These are phyloP conservation scores for Myiagra hebetior DNA, from an alignment of 2,113 vertebrate species.

Conservation along the genomic window DNA sequence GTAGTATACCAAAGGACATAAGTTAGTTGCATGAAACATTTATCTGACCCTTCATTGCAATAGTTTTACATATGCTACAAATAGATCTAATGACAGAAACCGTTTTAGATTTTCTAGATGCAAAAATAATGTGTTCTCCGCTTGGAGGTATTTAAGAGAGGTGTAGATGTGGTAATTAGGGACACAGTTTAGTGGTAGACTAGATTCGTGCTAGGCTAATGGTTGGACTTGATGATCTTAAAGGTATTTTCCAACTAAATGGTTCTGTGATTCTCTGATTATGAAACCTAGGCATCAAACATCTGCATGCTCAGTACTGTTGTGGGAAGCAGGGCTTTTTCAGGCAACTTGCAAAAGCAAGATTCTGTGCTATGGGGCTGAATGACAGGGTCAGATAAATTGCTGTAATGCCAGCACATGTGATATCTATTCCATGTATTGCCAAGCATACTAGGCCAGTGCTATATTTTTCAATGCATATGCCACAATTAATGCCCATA, in stretches of 20 bases:
- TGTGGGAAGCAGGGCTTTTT: neutral
- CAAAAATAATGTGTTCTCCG: neutral
- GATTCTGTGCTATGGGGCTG: accelerated
- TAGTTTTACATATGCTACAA: neutral
- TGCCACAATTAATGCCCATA: neutral
- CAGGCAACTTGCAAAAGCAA: neutral
- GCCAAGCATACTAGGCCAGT: neutral
- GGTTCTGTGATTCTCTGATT: neutral
- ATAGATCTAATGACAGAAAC: neutral
- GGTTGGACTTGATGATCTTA: neutral
- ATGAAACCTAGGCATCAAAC: neutral
- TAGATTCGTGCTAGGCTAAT: neutral
- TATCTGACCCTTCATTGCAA: neutral
- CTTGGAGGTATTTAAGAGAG: neutral
- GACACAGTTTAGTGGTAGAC: neutral
- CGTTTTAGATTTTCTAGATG: neutral
- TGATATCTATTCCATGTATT: neutral
- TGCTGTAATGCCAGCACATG: neutral
- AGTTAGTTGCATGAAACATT: neutral
- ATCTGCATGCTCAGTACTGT: neutral
- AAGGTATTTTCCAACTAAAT: neutral
- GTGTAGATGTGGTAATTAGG: too few relatives aligned
- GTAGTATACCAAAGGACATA: neutral
- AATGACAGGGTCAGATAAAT: neutral
- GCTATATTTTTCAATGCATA: neutral